Base-by-base conservation (phyloP, 1,140 invertebrate genomes). In the Drosophila truncata region DNA sequence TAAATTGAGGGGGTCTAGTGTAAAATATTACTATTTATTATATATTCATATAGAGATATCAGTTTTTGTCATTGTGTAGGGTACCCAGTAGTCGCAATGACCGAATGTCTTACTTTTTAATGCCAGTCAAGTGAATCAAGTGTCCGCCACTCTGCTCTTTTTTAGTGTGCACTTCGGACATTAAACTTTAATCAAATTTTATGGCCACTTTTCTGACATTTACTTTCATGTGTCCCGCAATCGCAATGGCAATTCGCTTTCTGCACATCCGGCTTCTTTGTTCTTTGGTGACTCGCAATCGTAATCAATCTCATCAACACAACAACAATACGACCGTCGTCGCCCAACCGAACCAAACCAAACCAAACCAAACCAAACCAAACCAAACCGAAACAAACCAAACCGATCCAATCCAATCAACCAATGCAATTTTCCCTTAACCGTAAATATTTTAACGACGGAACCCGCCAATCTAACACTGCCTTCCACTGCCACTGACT, bases 381-480 rank as follows among this genome's bases (percentile, higher is more conserved):
- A 61, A 44, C 14, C 3, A 9, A 75, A 47, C 23, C n/a, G 23
- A 75, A 47, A 35, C 13, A 27, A 66, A 59, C 61, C 35, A 63
- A 77, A 44, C 84, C 84, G 82, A 84, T 74, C 72, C 78, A 90
- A 90, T 91, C 82, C 82, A 86, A 90, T 90, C 86, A 90, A 91
- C 86, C 77, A 78, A 91, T 91, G 86, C 86, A 86, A 90, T 90
- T 90, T 90, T 59, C 86, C 91, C 85, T 90, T 91, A 91, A 90
- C 85, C 86, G 86, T 90, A 90, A 90, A 90, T 90, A 90, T 91
- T 90, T 90, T 90, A 90, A 90, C 86, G 86, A 91, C 74, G 78
- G 42, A 46, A 62, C 73, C 66, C 73, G 52, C 69, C 81, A 81
- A 81, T 81, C 77, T 90, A 90, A 88, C 74, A 88, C 74, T 29